Conservation (phyloP, 2,888 invertebrate species). For the Cosmorhoe ocellata region DNA sequence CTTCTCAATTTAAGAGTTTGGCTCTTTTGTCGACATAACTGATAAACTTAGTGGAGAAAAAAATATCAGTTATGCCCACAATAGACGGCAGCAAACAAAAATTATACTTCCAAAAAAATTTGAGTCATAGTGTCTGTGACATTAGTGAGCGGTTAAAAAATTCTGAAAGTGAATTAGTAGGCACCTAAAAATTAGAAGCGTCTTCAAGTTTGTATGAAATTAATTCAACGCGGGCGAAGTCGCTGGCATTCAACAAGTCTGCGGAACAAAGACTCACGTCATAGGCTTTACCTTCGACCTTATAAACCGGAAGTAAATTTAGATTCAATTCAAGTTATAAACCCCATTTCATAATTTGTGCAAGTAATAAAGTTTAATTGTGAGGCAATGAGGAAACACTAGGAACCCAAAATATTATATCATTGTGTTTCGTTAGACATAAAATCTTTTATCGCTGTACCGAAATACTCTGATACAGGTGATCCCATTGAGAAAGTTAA, state of each 20-base stretch:
- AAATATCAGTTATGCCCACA: too few relatives aligned
- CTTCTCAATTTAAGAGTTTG: too few relatives aligned
- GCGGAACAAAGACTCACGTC: conserved; percentile 55
- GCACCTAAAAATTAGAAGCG: too few relatives aligned
- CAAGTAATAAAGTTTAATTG: conserved; percentile 3
- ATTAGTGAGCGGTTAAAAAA: too few relatives aligned
- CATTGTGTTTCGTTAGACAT: conserved; percentile 9
- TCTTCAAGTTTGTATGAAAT: too few relatives aligned
- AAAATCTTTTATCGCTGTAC: conserved; percentile 6
- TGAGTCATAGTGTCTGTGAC: too few relatives aligned
- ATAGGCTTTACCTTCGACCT: conserved; percentile 48
- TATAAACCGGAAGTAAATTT: conserved; percentile 36
- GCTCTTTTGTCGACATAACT: too few relatives aligned
- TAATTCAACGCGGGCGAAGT: background rate
- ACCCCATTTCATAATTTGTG: conserved; percentile 6
- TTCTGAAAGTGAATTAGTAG: too few relatives aligned
- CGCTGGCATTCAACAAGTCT: background rate
- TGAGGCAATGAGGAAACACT: conserved; percentile 4
- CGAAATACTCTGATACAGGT: conserved; percentile 5
- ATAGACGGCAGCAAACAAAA: too few relatives aligned
- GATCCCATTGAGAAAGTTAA: conserved; percentile 19
- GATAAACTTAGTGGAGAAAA: too few relatives aligned
- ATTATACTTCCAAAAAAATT: too few relatives aligned
- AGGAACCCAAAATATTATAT: conserved; percentile 6
- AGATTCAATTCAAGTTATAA: conserved; percentile 6